Percentiles rank a stretch among this genome's conserved stretches.
Conservation (phyloP, 2,888 invertebrate species). For the Diogma glabrata region DNA sequence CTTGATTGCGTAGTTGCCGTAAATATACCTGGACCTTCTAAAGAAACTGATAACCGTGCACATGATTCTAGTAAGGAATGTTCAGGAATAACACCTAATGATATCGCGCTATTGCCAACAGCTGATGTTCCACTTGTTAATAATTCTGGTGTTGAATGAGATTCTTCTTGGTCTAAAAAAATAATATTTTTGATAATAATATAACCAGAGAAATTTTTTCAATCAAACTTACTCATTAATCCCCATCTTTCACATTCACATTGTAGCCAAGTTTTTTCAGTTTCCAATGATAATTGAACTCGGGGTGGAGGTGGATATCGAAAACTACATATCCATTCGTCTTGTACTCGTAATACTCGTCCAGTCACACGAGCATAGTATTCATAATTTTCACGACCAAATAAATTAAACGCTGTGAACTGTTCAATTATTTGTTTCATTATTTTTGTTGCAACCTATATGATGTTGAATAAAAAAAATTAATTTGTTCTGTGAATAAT, state of each 20-base stretch:
- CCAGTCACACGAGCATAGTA: constrained; percentile 93
- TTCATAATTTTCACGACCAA: constrained; percentile 89
- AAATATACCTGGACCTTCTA: constrained; percentile 70
- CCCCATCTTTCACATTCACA: constrained; percentile 85
- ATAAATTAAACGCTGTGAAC: constrained; percentile 90
- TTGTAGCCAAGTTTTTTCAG: constrained; percentile 82
- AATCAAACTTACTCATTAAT: constrained; percentile 32
- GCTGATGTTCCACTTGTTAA: constrained; percentile 55
- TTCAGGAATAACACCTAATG: constrained; percentile 74
- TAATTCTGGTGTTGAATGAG: constrained; percentile 78
- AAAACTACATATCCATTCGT: constrained; percentile 93
- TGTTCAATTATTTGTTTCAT: constrained; percentile 96
- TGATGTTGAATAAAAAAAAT: no score
- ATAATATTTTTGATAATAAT: constrained; percentile 5
- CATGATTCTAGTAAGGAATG: constrained; percentile 77
- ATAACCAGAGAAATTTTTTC: neutral
- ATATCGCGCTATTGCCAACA: constrained; percentile 44
- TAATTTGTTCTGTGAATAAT: no score
- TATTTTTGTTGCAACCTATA: constrained; percentile 82
- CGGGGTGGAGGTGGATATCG: constrained; percentile 68
- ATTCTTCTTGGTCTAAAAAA: constrained; percentile 64
- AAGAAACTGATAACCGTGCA: constrained; percentile 74
- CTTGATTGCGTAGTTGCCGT: constrained; percentile 35
- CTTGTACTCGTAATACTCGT: constrained; percentile 80
- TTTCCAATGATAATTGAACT: constrained; percentile 75